Evolutionary conservation across 1,140 invertebrate species (phyloP).

Genomic region (Drosophila virilis): DNA sequence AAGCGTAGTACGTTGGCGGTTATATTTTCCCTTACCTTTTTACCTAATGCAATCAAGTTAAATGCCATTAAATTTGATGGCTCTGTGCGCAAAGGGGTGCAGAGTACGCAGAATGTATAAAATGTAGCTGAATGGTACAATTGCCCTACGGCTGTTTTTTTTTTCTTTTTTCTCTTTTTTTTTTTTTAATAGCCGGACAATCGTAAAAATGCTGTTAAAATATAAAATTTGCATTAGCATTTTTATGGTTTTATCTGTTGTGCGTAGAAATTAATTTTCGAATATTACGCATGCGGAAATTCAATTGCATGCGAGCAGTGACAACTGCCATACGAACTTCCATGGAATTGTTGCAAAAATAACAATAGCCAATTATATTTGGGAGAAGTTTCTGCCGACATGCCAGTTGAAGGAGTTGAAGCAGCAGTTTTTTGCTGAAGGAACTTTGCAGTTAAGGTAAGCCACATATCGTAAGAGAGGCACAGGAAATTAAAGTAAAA

Average conservation of each 20-base stretch:
- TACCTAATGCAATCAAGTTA: slow-evolving; percentile 76
- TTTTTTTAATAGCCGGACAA: slow-evolving; percentile 47
- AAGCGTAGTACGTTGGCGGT: slow-evolving; percentile 44
- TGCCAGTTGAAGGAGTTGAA: not conserved
- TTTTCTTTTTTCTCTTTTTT: not conserved
- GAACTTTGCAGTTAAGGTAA: slow-evolving; percentile 14
- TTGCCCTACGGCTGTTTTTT: slow-evolving; percentile 38
- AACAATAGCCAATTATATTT: slow-evolving; percentile 46
- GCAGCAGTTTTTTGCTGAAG: slow-evolving; percentile 7
- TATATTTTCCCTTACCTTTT: slow-evolving; percentile 51
- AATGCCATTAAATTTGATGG: slow-evolving; percentile 72
- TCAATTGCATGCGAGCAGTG: slow-evolving; percentile 33
- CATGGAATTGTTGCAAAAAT: slow-evolving; percentile 9
- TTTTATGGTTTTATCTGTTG: slow-evolving; percentile 64
- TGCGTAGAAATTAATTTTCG: slow-evolving; percentile 47
- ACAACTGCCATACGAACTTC: not conserved
- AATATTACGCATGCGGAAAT: slow-evolving; percentile 23
- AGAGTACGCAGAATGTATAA: slow-evolving; percentile 10
- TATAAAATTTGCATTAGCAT: slow-evolving; percentile 57
- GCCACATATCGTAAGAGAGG: slow-evolving; percentile 30
- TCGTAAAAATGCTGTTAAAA: slow-evolving; percentile 67
- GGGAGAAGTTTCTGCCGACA: slow-evolving; percentile 33
- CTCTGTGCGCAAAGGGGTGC: slow-evolving; percentile 42
- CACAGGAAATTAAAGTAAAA: slow-evolving; percentile 69
- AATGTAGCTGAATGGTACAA: slow-evolving; percentile 28